Base-by-base conservation (phyloP, 2,888 invertebrate genomes). In the Mellilla xanthometata region DNA sequence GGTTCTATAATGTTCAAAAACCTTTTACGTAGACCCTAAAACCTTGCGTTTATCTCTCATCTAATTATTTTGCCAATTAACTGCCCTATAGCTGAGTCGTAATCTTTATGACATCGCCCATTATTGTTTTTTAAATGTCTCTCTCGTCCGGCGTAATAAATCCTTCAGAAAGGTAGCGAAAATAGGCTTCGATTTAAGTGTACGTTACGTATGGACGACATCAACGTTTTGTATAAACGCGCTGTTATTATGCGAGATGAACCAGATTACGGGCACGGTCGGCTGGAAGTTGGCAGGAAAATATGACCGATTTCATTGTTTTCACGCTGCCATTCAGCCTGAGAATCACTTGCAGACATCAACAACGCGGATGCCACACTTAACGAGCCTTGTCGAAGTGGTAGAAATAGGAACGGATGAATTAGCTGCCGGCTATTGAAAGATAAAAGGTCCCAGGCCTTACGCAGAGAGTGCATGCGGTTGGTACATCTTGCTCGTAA, bases 291-390 rank as follows among this genome's bases (percentile, higher is more conserved):
- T 79, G 81, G 79, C 81, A 80, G 85, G 83, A 81, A 85, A 86
- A 85, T 88, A 85, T 88, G 86, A 86, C 85, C 81, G 88, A 85
- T 87, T 85, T 85, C 88, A 89, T 89, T 89, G 88, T 89, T 88
- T 81, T 80, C 71, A 64, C 70, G 64, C 68, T 65, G 79, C 76
- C 78, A 75, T 78, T 81, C 72, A 72, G 76, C 76, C 80, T 81
- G 81, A 83, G 87, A 88, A 88, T 88, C 88, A 87, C 88, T 85
- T 78, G 81, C 73, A 76, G 81, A 83, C 84, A 87, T 87, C 87
- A 84, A 81, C 85, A 76, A 71, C 79, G 71, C 77, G 82, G 83
- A 84, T 81, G 79, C 81, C 81, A 77, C 81, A 85, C 73, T 85
- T 83, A 89, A 88, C 87, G 88, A 88, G 83, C 73, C 87, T 87